A percentile compares a stretch with the other conserved stretches of the same genome.
phyloP scores from a whole-genome alignment of 2,888 invertebrate genomes.

The Villa cingulata region DNA sequence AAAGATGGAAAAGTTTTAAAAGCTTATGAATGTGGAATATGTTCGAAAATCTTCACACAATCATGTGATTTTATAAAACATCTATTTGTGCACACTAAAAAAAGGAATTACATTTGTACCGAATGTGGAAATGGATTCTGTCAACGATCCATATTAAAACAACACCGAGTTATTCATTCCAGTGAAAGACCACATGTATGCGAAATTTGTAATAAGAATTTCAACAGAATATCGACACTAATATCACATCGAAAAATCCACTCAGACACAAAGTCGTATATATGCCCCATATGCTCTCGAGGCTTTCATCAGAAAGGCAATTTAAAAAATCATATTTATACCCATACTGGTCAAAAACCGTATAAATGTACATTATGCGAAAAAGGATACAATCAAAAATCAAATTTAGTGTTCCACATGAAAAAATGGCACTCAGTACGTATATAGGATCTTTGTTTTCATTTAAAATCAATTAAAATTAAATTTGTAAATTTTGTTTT shows the following conservation, averaged over 20 bases:
- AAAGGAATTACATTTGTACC: constrained; percentile 59
- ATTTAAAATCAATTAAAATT: neutral
- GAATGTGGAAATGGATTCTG: constrained; percentile 61
- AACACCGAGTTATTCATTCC: constrained; percentile 68
- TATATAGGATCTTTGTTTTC: too few species aligned
- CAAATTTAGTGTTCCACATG: constrained; percentile 65
- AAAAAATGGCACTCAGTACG: constrained; percentile 10
- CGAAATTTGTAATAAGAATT: constrained; percentile 61
- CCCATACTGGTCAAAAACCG: constrained; percentile 64
- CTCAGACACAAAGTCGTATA: constrained; percentile 57
- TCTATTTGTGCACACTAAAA: constrained; percentile 62
- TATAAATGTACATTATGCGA: constrained; percentile 61
- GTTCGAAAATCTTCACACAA: constrained; percentile 59
- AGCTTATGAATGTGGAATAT: constrained; percentile 62
- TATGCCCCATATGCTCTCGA: constrained; percentile 59
- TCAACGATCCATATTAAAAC: constrained; percentile 60
- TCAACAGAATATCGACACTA: constrained; percentile 65
- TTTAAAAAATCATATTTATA: constrained; percentile 60
- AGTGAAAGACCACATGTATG: constrained; percentile 58
- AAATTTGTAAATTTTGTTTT: neutral
- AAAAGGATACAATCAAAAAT: constrained; percentile 69
- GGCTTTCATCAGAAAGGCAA: constrained; percentile 77
- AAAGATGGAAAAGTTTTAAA: constrained; percentile 48
- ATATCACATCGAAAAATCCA: constrained; percentile 70
- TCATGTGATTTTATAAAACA: constrained; percentile 65